Conservation (phyloP, 2,113 vertebrate species). For the Puffinus mauretanicus region DNA sequence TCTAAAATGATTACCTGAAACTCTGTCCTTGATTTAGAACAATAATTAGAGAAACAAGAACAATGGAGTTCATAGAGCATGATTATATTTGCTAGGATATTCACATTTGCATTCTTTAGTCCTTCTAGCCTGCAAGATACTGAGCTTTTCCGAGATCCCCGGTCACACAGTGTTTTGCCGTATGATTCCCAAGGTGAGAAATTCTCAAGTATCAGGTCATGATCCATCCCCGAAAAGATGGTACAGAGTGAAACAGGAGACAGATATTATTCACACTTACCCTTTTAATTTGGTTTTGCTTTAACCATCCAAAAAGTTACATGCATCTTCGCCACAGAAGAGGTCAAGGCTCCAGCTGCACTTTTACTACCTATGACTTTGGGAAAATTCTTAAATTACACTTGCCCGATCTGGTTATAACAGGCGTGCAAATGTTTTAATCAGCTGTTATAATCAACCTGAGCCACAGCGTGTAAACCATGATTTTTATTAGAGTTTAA, state of each 20-base stretch:
- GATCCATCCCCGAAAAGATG: neutral
- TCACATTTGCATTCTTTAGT: neutral
- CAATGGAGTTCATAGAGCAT: neutral
- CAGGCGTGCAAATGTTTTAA: neutral
- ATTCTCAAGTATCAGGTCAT: neutral
- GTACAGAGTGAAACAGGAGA: neutral
- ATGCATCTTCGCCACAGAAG: neutral
- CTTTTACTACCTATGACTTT: neutral
- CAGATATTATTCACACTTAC: neutral
- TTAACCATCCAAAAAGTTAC: neutral
- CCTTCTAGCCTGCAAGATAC: neutral
- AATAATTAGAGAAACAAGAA: neutral
- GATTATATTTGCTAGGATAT: neutral
- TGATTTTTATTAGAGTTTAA: neutral
- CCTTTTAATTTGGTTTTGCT: neutral
- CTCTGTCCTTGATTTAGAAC: neutral
- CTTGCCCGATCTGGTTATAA: neutral
- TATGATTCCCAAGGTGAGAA: neutral
- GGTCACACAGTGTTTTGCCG: neutral
- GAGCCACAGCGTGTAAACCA: neutral
- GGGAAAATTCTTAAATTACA: neutral
- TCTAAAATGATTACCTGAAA: neutral
- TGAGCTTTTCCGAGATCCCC: neutral
- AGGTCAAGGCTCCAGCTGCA: neutral
- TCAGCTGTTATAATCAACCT: neutral